Percentiles rank a stretch among this genome's conserved stretches.
These are phyloP conservation scores for Phoenicopterus ruber DNA, from an alignment of 2,113 vertebrate species.

Conservation along the genomic window DNA sequence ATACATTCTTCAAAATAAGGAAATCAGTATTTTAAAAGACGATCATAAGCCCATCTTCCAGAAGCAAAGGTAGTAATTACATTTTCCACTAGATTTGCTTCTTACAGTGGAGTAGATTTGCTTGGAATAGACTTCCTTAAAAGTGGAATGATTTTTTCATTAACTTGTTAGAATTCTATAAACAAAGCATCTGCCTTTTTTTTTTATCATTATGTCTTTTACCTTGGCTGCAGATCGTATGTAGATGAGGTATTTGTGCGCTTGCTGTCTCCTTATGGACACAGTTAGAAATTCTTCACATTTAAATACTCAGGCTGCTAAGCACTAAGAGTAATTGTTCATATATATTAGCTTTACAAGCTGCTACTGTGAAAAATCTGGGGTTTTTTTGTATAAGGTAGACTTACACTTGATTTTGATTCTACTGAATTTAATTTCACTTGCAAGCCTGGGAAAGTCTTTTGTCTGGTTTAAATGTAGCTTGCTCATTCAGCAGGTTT, in stretches of 20 bases:
- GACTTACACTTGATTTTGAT: not conserved
- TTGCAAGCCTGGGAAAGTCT: not conserved
- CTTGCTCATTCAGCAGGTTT: not conserved
- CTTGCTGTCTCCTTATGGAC: not conserved
- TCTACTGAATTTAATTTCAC: not conserved
- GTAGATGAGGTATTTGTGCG: not conserved
- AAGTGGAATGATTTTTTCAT: not conserved
- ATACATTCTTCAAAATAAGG: not conserved
- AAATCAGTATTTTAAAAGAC: not conserved
- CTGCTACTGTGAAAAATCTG: not conserved
- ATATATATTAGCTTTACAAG: not conserved
- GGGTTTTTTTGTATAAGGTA: not conserved
- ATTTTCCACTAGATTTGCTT: not conserved
- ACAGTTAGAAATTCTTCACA: not conserved
- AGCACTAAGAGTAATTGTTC: not conserved
- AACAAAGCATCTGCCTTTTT: not conserved
- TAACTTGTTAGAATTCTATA: not conserved
- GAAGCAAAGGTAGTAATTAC: not conserved
- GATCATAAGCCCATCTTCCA: not conserved
- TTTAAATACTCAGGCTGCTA: not conserved
- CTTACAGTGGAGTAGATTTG: not conserved
- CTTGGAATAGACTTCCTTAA: not conserved
- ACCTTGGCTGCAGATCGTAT: not conserved
- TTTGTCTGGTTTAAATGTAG: not conserved
- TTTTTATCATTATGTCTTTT: not conserved